Percentiles rank a stretch among this genome's conserved stretches.
phyloP scores from a whole-genome alignment of 1,140 invertebrate genomes.

The Triops cancriformis region DNA sequence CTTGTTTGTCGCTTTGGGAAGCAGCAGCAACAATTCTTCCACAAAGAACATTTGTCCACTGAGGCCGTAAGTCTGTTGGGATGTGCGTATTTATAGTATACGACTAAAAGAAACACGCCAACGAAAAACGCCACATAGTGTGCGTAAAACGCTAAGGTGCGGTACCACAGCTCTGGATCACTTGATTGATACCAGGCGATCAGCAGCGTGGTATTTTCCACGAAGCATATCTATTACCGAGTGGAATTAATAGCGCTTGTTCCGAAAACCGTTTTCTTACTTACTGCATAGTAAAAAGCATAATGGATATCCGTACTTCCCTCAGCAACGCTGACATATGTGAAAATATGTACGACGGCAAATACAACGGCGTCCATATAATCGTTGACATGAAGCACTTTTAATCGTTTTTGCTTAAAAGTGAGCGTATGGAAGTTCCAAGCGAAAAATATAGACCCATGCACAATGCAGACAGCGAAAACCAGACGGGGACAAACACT shows the following conservation, averaged over 20 bases:
- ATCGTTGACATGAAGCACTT: not conserved
- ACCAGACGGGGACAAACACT: not conserved
- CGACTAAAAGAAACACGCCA: not conserved
- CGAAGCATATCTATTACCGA: not conserved
- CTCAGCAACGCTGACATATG: not conserved
- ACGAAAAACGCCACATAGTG: not conserved
- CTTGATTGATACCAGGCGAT: not conserved
- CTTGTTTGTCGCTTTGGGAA: not conserved
- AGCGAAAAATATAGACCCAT: not conserved
- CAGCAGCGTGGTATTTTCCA: not conserved
- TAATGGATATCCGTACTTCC: not conserved
- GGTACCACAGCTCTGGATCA: not conserved
- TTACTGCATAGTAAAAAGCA: not conserved
- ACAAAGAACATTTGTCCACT: not conserved
- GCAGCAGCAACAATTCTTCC: not conserved
- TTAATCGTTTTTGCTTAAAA: not conserved
- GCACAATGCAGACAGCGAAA: slow-evolving; percentile 3
- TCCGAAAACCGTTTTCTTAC: not conserved
- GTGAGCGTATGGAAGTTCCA: not conserved
- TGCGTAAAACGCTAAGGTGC: not conserved
- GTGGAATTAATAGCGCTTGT: not conserved
- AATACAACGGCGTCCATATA: not conserved
- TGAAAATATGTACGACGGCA: not conserved
- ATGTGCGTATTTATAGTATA: not conserved
- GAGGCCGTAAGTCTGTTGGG: not conserved